Evolutionary conservation across 2,797 vertebrate genomes (phyloP), one percentile per base, ranked within the genome.

Genomic region (Siniperca undulata): DNA sequence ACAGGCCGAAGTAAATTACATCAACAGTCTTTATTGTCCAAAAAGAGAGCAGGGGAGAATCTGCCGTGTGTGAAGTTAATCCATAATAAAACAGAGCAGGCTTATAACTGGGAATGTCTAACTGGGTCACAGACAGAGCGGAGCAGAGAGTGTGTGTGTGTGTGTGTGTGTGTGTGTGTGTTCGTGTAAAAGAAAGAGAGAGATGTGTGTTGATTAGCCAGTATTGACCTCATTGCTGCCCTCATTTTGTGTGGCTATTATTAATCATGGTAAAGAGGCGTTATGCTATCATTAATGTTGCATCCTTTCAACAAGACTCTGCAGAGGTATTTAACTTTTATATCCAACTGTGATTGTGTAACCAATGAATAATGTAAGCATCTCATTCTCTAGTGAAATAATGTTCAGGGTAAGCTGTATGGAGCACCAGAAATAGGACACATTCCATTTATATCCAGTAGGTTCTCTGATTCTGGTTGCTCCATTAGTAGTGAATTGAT

Each of bases 51-150:
- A 61, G 48, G 17, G 38, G 61, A 78, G 75, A 85, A 56, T 83
- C 42, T 80, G 77, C 58, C 36, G 16, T 87, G 77, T 87, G 83
- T 83, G 82, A 86, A 84, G 86, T 74, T 93, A 91, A 90, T 95
- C 93, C 83, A 95, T 94, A 95, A 94, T 95, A 92, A 92, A 94
- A 85, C 85, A 93, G 89, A 89, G 80, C 86, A 89, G 84, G 89
- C 88, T 90, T 88, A 85, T 84, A 93, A 93, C 86, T 90, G 93
- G 93, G 93, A 92, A 88, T 83, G 87, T 88, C 80, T 91, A 96
- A 96, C 88, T 96, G 90, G 96, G 96, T 95, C 95, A 95, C 78
- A 92, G 85, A 89, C 74, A 89, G 83, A 89, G 83, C 9, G 73
- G 58, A 30, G 27, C 27, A 30, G 27, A 30, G 27, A 3, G 84